Evolutionary conservation across 2,113 vertebrate genomes (phyloP), one percentile per base, ranked within the genome.

Genomic region (Machaerirhynchus nigripectus): DNA sequence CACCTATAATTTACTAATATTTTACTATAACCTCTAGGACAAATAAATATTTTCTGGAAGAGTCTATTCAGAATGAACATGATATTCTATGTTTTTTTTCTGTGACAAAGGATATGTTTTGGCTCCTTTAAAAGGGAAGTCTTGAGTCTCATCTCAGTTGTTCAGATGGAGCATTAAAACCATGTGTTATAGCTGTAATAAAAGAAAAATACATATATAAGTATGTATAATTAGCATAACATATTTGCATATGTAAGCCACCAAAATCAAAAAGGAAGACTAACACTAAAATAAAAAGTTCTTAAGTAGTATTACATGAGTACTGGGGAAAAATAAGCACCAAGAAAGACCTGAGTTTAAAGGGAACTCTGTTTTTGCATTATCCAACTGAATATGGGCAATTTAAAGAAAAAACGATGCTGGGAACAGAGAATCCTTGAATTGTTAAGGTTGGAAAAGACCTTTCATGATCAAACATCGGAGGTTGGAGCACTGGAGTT

Each of bases 61-160:
- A 74, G 60, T 13, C 22, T 61, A 44, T 44, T 37, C 47, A 86
- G 81, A 75, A 63, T 30, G 42, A 88, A 69, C 14, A 7, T 1
- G 83, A 10, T 71, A 33, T 67, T 40, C 44, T 61, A 44, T 1
- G 2, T 49, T 85, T 86, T 84, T 84, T 3, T 86, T 63, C 53
- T 55, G 53, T 87, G 47, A 83, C 52, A 98, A 99, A 99, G 99
- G 99, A 99, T 99, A 99, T 99, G 99, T 90, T 99, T 99, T n/a
- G 99, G 98, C 97, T 99, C 99, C 97, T 99, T 99, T 64, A 98
- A 96, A 92, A 99, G 97, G 12, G 99, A 99, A 75, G 98, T 99
- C 97, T 99, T 99, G 95, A 99, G 96, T 86, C 99, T 99, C 99
- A 99, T 99, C 84, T 80, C 85, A 57, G 87, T 13, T 63, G 76